These are phyloP conservation scores for Platycercus adscitus DNA, from an alignment of 2,113 vertebrate species.

Conservation along the genomic window DNA sequence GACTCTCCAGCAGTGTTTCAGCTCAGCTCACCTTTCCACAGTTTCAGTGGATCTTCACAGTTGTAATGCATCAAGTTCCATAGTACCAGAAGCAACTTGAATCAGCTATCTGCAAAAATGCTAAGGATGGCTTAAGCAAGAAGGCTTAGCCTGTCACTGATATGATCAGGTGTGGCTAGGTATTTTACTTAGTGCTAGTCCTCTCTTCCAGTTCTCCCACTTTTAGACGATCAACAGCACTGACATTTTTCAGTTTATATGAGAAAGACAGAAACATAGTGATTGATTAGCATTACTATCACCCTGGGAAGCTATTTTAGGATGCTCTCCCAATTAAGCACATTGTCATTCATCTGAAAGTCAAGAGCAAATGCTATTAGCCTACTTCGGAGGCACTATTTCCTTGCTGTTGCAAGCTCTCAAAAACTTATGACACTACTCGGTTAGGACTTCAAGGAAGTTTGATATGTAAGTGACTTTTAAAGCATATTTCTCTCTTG, in stretches of 20 bases:
- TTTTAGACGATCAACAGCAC: neutral
- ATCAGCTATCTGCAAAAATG: neutral
- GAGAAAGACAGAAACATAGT: neutral
- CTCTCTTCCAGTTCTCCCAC: neutral
- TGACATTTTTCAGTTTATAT: neutral
- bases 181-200: neutral
- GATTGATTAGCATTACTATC: neutral
- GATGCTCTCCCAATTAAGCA: neutral
- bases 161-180: neutral
- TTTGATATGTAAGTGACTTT: neutral
- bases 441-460: neutral
- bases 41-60: neutral
- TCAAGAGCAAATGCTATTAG: constrained; percentile 12
- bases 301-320: neutral
- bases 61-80: neutral
- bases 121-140: neutral
- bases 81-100: neutral
- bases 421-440: neutral
- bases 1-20: neutral
- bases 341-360: neutral
- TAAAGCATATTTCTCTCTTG: neutral
- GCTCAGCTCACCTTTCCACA: neutral
- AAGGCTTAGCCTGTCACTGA: neutral
- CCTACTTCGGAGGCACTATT: neutral
- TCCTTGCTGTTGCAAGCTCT: neutral